Percentiles rank a stretch among this genome's conserved stretches.
These are phyloP conservation scores for Cygnus buccinator DNA, from an alignment of 2,113 vertebrate species.

Conservation along the genomic window DNA sequence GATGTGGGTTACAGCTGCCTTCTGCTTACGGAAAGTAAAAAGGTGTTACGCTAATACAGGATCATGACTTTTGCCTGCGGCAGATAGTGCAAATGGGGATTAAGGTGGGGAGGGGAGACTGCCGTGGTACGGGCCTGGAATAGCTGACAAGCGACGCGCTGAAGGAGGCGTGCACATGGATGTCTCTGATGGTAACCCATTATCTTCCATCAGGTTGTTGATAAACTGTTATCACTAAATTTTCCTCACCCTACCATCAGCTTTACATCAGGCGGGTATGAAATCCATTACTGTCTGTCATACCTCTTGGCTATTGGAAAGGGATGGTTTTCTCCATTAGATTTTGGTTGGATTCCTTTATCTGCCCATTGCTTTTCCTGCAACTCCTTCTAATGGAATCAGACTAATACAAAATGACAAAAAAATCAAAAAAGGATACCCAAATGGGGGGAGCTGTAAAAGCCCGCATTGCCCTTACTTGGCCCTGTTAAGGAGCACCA, in stretches of 20 bases:
- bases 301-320: conserved; percentile 75
- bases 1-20: neutral
- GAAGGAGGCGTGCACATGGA: neutral
- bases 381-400: conserved; percentile 62
- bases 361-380: conserved; percentile 69
- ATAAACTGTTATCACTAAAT: conserved; percentile 87
- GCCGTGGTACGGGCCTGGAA: rapidly evolving
- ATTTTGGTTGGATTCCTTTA: conserved; percentile 74
- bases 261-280: conserved; percentile 79
- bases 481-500: neutral
- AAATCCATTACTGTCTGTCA: conserved; percentile 90
- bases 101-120: neutral
- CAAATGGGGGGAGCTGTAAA: neutral
- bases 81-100: neutral
- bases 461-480: neutral
- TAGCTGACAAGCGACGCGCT: neutral
- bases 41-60: neutral
- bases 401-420: conserved; percentile 57
- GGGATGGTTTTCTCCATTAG: conserved; percentile 74
- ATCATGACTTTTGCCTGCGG: neutral
- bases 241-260: conserved; percentile 80
- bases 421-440: conserved; percentile 27
- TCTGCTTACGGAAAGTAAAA: neutral
- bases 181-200: conserved; percentile 78
- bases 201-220: conserved; percentile 77